Base-by-base conservation (phyloP, 2,888 invertebrate species). In the Tuta absoluta region DNA sequence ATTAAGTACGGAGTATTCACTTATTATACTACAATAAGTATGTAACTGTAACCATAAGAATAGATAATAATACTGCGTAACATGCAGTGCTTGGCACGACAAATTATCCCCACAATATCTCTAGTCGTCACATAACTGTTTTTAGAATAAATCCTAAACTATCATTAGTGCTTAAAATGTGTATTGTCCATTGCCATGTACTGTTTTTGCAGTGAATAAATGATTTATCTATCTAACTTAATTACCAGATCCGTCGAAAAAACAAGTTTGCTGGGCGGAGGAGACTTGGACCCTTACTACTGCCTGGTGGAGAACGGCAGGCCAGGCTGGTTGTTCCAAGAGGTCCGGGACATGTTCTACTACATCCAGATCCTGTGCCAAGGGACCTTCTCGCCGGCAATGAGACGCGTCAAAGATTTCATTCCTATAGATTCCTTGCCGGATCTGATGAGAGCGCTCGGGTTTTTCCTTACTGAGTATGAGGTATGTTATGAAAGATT, bases 311-410 rank as follows among this genome's bases (percentile, higher is more conserved):
- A 95, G 65, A 94, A 95, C 62, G 95, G 95, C 0, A 86, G 93
- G 10, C 93, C 93, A 0, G 96, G 96, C 2, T 94, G 94, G 92
- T 86, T 95, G 63, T 95, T 95, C 78, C 90, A 91, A 62, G 95
- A 96, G 84, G 93, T 96, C 77, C 92, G 95, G 71, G 95, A 96
- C 77, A 87, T 95, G 67, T 96, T 96, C 85, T 95, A 95, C 81
- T 96, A 95, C 79, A 94, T 95, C 71, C 95, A 96, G 87, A 94
- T 96, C 56, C 81, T 95, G 71, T 93, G 94, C 72, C 94, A 95
- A 77, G 95, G 95, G 4, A 94, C 95, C 60, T 93, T 94, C 78
- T 93, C 94, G 0, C 93, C 93, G 61, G 91, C 93, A 2, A 92
- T 92, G 67, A 86, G 95, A 69, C 82, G 87, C 4, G 93, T 95